Percentiles rank a stretch among this genome's conserved stretches.
Conservation (phyloP, 1,140 invertebrate genomes). For the Drosophila baimaii region DNA sequence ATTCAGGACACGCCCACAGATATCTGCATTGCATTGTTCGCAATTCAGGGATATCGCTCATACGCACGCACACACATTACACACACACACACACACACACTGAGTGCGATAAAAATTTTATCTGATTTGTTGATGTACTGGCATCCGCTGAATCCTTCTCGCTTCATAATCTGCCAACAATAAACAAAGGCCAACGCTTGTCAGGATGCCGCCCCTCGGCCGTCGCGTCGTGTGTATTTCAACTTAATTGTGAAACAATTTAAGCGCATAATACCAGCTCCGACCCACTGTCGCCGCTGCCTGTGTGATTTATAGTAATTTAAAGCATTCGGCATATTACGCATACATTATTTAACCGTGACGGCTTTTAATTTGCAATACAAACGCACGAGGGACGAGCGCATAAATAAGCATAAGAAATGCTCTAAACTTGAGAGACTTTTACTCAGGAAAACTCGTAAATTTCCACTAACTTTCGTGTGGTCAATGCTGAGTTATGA, state of each 20-base stretch:
- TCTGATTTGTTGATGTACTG: conserved; percentile 44
- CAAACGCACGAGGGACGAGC: conserved; percentile 32
- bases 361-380: conserved; percentile 68
- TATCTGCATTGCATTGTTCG: conserved; percentile 45
- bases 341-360: conserved; percentile 56
- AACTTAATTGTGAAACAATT: conserved; percentile 72
- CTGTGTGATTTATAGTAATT: conserved; percentile 68
- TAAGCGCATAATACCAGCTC: conserved; percentile 65
- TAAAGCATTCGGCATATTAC: conserved; percentile 65
- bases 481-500: conserved; percentile 60
- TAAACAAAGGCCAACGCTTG: conserved; percentile 63
- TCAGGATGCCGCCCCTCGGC: conserved; percentile 9
- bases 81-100: neutral
- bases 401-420: conserved; percentile 42
- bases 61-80: neutral
- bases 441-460: conserved; percentile 49
- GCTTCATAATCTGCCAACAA: conserved; percentile 72
- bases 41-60: conserved; percentile 1
- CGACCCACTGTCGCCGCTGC: conserved; percentile 35
- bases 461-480: conserved; percentile 48
- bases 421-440: conserved; percentile 23
- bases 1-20: conserved; percentile 3
- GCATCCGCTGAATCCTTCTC: conserved; percentile 48
- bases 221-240: conserved; percentile 7
- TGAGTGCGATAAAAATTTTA: conserved; percentile 68